Evolutionary conservation across 2,113 vertebrate genomes (phyloP).

Genomic region (Platichthys flesus): DNA sequence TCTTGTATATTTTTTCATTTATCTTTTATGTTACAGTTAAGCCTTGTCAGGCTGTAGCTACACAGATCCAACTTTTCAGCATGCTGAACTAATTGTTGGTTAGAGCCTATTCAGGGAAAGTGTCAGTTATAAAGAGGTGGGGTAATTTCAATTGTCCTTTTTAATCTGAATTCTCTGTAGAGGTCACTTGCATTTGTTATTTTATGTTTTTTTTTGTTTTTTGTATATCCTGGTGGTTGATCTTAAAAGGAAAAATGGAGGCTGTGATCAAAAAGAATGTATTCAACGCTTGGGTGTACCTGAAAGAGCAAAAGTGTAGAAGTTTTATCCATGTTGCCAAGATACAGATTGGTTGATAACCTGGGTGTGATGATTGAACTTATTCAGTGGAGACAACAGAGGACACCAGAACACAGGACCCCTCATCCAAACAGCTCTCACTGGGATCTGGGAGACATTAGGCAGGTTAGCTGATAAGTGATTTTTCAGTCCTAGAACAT

Average conservation of each 20-base stretch:
- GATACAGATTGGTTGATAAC: background rate
- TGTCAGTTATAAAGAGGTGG: background rate
- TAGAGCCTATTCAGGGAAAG: background rate
- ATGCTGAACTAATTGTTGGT: background rate
- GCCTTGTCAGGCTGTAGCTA: background rate
- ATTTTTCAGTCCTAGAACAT: no score
- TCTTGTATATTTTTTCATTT: background rate
- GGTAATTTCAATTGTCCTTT: background rate
- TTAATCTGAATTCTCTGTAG: background rate
- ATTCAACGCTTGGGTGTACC: background rate
- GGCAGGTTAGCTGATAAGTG: no score
- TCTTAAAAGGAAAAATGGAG: conserved; percentile 20
- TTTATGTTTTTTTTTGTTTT: conserved; percentile 2
- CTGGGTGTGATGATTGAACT: background rate
- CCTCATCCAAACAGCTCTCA: background rate
- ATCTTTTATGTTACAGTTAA: background rate
- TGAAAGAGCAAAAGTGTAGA: background rate
- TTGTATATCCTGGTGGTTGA: background rate
- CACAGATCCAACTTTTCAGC: background rate
- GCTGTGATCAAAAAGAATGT: conserved; percentile 37
- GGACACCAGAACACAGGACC: background rate
- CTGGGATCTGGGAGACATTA: background rate
- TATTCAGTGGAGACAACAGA: background rate
- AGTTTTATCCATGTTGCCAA: background rate
- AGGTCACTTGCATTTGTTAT: conserved; percentile 4